Percentiles rank a stretch among this genome's conserved stretches.
Conservation (phyloP, 2,113 vertebrate genomes). For the Microtus montanus region DNA sequence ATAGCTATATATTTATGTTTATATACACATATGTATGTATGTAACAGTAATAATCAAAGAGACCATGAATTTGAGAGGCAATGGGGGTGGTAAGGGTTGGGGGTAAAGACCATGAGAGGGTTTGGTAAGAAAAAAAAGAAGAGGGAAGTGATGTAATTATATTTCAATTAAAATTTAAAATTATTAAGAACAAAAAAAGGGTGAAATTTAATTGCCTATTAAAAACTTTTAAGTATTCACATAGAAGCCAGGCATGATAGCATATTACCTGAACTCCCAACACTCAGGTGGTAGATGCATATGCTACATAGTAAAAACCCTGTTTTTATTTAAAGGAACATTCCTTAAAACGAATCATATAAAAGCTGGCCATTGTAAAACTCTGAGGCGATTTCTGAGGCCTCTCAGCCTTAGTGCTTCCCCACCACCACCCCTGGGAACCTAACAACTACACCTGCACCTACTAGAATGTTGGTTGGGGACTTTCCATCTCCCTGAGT, state of each 20-base stretch:
- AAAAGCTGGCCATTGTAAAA: too few species aligned
- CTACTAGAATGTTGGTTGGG: too few species aligned
- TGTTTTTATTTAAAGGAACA: neutral
- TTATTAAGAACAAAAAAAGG: neutral
- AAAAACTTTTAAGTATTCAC: neutral
- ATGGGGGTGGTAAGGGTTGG: neutral
- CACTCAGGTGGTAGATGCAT: neutral
- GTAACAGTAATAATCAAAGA: neutral
- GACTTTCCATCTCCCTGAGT: too few species aligned
- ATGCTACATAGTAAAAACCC: neutral
- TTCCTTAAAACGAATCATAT: neutral
- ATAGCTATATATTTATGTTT: neutral
- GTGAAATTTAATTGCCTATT: constrained; percentile 22
- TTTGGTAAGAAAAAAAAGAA: neutral
- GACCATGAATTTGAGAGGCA: neutral
- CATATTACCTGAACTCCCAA: neutral
- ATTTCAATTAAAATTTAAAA: neutral
- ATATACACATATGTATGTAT: neutral
- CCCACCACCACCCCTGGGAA: too few species aligned
- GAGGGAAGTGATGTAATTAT: neutral
- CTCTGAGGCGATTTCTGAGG: too few species aligned
- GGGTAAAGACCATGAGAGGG: neutral
- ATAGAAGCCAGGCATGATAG: neutral
- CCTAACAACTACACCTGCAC: too few species aligned
- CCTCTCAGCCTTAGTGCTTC: too few species aligned